Evolutionary conservation across 2,888 invertebrate genomes (phyloP).

Genomic region (Endotricha flammealis): DNA sequence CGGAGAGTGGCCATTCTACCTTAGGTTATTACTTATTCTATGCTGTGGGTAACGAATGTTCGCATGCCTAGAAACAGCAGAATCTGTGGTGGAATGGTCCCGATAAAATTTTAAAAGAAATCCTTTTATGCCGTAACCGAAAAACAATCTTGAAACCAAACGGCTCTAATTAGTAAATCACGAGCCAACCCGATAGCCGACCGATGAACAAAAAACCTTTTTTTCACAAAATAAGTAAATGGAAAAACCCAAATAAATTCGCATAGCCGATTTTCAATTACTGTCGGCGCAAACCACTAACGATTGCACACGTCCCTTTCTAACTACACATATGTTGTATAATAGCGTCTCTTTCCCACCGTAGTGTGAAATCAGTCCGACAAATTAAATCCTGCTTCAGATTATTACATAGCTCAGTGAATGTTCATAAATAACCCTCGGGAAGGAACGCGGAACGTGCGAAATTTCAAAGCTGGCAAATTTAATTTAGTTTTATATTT

Average conservation of each 20-base stretch:
- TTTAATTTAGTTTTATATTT: slow-evolving; percentile 25
- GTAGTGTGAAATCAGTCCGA: slow-evolving; percentile 84
- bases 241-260: slow-evolving; percentile 36
- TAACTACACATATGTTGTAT: slow-evolving; percentile 17
- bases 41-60: no score
- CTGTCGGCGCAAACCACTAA: slow-evolving; percentile 58
- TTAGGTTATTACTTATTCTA: no score
- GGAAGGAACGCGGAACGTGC: slow-evolving; percentile 41
- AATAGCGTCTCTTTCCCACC: slow-evolving; percentile 35
- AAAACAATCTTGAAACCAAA: no score
- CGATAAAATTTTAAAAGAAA: no score
- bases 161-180: no score
- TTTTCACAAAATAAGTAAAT: no score
- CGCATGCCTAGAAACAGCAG: no score
- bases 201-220: no score
- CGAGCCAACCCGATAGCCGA: no score
- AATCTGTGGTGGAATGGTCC: no score
- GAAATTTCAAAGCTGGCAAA: slow-evolving; percentile 30
- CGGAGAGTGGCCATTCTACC: no score
- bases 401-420: slow-evolving; percentile 85
- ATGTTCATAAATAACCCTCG: slow-evolving; percentile 82
- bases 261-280: slow-evolving; percentile 56
- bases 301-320: slow-evolving; percentile 42
- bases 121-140: no score
- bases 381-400: slow-evolving; percentile 85